Evolutionary conservation across 2,797 vertebrate genomes (phyloP), one percentile per base, ranked within the genome.

Genomic region (Tarsius wallacei): DNA sequence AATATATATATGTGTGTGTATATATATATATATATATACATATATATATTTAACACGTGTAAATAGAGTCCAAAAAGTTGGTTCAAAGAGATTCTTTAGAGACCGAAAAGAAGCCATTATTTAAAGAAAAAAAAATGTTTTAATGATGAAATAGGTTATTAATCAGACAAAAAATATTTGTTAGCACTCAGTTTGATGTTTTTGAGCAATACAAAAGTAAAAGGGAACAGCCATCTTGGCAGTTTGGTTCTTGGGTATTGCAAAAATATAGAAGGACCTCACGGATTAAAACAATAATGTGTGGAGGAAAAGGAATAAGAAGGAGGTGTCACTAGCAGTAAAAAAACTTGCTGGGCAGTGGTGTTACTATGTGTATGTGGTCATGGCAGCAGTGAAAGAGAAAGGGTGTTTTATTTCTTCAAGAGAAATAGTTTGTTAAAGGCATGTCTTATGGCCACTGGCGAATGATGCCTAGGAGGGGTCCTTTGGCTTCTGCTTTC

Each of bases 351-450:
- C 11, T 15, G 33, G 15, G 1, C 19, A 24, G 26, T 2, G 2
- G 12, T 11, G 14, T 6, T 21, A 7, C 53, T 63, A 19, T 28
- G 55, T 2, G 21, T 5, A 2, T 0, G 0, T 5, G 2, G 9
- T 22, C 28, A 66, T 14, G 2, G 28, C 3, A 24, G 10, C 0
- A 4, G 4, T 1, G 4, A 12, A 47, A 1, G 3, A 22, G 1
- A 6, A 21, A 71, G 31, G 0, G 2, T 17, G 26, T 10, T 22
- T 81, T 47, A 4, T 36, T 51, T 77, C 78, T 31, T 28, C 42
- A 47, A 74, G 61, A 16, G 42, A 59, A n/a, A 13, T 4, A 61
- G 4, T 24, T 14, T 55, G 9, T 55, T 36, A 4, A 55, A 9
- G 9, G 28, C 33, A 2, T 19, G 13, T 78, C 64, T 16, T 24